Base-by-base conservation (phyloP, 2,888 invertebrate genomes). In the Strigamia maritima region DNA sequence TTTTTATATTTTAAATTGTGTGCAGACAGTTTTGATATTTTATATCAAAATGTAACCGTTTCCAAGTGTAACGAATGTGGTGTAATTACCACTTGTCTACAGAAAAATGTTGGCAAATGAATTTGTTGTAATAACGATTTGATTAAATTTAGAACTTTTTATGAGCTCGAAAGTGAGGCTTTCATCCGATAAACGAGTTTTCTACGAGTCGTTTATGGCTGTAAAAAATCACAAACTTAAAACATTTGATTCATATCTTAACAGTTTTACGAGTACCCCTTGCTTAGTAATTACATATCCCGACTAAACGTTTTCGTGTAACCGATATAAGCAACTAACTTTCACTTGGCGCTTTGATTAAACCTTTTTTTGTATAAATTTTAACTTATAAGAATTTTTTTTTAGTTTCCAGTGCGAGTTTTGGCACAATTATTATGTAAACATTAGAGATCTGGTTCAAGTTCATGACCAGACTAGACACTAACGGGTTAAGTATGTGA, bases 391-490 rank as follows among this genome's bases (percentile, higher is more conserved):
- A 28, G 1, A 44, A n/a, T 44, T 54, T 54, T 54, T 22, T 28
- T 70, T 26, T 2, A 70, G 4, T 28, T 70, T 24, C 26, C 12
- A 70, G 10, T 60, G n/a, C 19, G 24, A 60, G 22, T 60, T 60
- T 24, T 28, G 70, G 26, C 70, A 28, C 70, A 70, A 60, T 70
- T 70, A 70, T 70, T 70, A 70, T 70, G 70, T 70, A 70, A 70
- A 70, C 70, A 70, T 70, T 70, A 70, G 26, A 70, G 70, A 70
- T 70, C 70, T 70, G 70, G 70, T 70, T 70, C 70, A 70, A 70
- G 70, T 70, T 70, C 70, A 70, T 70, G 70, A 28, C 70, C 70
- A 70, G 54, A 54, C 54, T 35, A 54, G 70, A 26, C 70, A 70
- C 70, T 28, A 70, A 70, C 70, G 70, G 70, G 70, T 70, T 70